Evolutionary conservation across 2,113 vertebrate genomes (phyloP).

Genomic region (Sceloporus tristichus): DNA sequence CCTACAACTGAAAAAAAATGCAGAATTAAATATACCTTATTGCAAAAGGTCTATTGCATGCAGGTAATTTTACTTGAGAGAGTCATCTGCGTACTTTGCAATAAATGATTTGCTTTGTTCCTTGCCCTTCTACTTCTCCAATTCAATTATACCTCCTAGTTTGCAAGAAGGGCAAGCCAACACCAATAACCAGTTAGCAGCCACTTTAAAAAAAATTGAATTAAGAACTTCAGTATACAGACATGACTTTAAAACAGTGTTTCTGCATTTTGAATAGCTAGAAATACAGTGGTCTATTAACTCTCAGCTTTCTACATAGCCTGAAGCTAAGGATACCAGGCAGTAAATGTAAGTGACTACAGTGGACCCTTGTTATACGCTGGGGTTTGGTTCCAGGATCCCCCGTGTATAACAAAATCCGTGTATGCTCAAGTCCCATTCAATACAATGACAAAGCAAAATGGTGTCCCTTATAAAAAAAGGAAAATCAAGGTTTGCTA

Average conservation of each 20-base stretch:
- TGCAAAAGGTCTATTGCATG: not conserved
- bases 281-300: not conserved
- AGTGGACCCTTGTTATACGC: no score
- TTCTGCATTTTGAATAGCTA: not conserved
- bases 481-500: no score
- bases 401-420: no score
- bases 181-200: not conserved
- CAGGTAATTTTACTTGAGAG: not conserved
- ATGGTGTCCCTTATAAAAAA: no score
- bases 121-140: not conserved
- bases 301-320: not conserved
- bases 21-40: slow-evolving; percentile 45
- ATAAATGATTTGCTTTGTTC: not conserved
- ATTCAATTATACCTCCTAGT: not conserved
- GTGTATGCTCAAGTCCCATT: no score
- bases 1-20: slow-evolving; percentile 83
- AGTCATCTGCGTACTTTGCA: not conserved
- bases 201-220: not conserved
- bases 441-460: no score
- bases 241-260: not conserved
- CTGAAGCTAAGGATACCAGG: not conserved
- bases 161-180: not conserved
- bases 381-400: no score
- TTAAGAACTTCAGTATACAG: not conserved
- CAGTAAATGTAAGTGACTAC: not conserved